A percentile compares a stretch with the other conserved stretches of the same genome.
These are phyloP conservation scores for Irena cyanogastra DNA, from an alignment of 2,113 vertebrate genomes.

Conservation along the genomic window DNA sequence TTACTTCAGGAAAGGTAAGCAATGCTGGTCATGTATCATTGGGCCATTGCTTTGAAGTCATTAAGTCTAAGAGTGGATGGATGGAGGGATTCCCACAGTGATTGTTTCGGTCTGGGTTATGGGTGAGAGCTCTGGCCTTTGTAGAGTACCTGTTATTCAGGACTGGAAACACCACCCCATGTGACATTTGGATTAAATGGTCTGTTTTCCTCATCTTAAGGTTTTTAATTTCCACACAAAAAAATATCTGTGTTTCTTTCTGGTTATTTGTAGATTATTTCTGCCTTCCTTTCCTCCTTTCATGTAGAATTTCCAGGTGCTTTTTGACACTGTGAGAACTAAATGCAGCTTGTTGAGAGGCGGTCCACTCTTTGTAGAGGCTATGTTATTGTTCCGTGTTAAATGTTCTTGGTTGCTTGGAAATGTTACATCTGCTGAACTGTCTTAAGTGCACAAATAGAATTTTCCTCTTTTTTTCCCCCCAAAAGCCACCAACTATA, in stretches of 20 bases:
- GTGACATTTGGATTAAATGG: not conserved
- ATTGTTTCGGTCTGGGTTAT: not conserved
- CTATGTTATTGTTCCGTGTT: not conserved
- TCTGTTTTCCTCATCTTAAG: not conserved
- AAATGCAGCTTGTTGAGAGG: not conserved
- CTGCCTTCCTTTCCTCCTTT: not conserved
- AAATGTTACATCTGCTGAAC: not conserved
- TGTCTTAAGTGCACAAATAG: not conserved
- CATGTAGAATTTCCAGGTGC: not conserved
- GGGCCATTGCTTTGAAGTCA: not conserved
- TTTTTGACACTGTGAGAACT: not conserved
- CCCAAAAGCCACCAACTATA: slow-evolving; percentile 86
- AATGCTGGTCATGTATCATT: not conserved
- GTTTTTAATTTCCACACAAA: not conserved
- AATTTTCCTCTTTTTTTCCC: not conserved
- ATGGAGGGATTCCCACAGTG: not conserved
- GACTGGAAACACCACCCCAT: not conserved
- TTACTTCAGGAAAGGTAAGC: slow-evolving; percentile 94
- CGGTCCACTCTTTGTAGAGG: not conserved
- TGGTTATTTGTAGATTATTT: not conserved
- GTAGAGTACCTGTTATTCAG: not conserved
- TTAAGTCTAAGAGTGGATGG: not conserved
- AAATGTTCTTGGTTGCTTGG: not conserved
- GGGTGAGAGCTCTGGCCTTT: not conserved
- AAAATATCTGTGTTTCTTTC: not conserved